These are phyloP conservation scores for Sinocyclocheilus anshuiensis DNA, from an alignment of 2,113 vertebrate genomes.

Conservation along the genomic window DNA sequence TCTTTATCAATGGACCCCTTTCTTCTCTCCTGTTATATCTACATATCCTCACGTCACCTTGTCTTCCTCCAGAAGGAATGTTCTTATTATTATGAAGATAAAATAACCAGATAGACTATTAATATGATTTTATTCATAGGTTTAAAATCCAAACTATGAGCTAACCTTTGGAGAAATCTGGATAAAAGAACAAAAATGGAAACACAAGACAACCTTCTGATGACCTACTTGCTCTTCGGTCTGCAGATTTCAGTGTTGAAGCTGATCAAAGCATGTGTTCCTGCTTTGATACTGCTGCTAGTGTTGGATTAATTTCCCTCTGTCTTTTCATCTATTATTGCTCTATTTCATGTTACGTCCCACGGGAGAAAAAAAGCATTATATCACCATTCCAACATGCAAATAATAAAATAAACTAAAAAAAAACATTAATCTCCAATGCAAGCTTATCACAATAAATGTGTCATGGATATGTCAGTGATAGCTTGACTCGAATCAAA, in stretches of 20 bases:
- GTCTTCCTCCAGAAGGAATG: not conserved
- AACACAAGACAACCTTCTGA: slow-evolving; percentile 21
- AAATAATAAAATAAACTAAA: slow-evolving; percentile 34
- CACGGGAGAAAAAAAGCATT: slow-evolving; percentile 16
- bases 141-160: slow-evolving; percentile 16
- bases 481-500: not conserved
- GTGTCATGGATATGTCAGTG: not conserved
- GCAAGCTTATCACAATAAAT: slow-evolving; percentile 9
- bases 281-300: slow-evolving; percentile 30
- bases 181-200: slow-evolving; percentile 21
- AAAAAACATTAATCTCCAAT: not conserved
- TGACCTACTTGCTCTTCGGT: slow-evolving; percentile 24
- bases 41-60: slow-evolving; percentile 22
- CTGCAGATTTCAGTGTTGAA: slow-evolving; percentile 30
- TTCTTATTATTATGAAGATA: not conserved
- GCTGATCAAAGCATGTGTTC: slow-evolving; percentile 37
- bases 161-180: slow-evolving; percentile 3
- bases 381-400: slow-evolving; percentile 35
- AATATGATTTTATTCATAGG: slow-evolving; percentile 25
- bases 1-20: slow-evolving; percentile 19
- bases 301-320: slow-evolving; percentile 33
- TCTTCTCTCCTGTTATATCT: not conserved
- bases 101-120: slow-evolving; percentile 19
- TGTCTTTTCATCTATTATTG: slow-evolving; percentile 44
- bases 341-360: slow-evolving; percentile 32